Evolutionary conservation across 1,140 invertebrate species (phyloP).

Genomic region (Macrobrachium rosenbergii): DNA sequence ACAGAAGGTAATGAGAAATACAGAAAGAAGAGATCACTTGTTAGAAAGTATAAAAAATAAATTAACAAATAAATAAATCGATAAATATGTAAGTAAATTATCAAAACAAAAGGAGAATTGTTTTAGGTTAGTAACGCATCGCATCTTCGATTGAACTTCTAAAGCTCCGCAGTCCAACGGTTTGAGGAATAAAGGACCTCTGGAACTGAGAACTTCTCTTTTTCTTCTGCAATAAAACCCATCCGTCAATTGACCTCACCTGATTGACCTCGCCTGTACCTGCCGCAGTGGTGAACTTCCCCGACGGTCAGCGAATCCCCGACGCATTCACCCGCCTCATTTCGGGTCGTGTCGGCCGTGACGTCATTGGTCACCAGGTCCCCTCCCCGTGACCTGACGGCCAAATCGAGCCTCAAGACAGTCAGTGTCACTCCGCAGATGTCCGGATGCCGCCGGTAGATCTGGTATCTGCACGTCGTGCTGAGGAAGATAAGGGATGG

Average conservation of each 20-base stretch:
- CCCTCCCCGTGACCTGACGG: not conserved
- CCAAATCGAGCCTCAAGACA: slow-evolving; percentile 44
- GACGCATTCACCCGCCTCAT: not conserved
- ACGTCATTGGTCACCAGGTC: not conserved
- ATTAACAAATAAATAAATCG: too few relatives aligned
- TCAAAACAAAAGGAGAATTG: too few relatives aligned
- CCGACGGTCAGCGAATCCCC: slow-evolving; percentile 44
- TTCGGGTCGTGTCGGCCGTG: not conserved
- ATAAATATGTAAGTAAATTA: too few relatives aligned
- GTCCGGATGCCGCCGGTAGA: slow-evolving; percentile 39
- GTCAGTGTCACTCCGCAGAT: slow-evolving; percentile 50
- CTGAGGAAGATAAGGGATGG: not conserved
- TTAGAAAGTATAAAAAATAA: too few relatives aligned
- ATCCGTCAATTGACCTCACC: not conserved
- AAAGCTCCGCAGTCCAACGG: too few relatives aligned
- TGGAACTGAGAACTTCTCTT: too few relatives aligned
- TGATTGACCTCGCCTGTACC: slow-evolving; percentile 45
- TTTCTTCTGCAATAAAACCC: too few relatives aligned
- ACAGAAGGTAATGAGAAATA: too few relatives aligned
- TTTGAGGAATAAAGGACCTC: too few relatives aligned
- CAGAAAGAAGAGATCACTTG: too few relatives aligned
- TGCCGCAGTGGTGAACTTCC: slow-evolving; percentile 31
- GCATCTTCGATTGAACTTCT: too few relatives aligned
- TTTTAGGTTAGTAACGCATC: too few relatives aligned
- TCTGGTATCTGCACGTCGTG: slow-evolving; percentile 43